A percentile compares a stretch with the other conserved stretches of the same genome.
phyloP scores from a whole-genome alignment of 2,113 vertebrate species.

The Vimba vimba region DNA sequence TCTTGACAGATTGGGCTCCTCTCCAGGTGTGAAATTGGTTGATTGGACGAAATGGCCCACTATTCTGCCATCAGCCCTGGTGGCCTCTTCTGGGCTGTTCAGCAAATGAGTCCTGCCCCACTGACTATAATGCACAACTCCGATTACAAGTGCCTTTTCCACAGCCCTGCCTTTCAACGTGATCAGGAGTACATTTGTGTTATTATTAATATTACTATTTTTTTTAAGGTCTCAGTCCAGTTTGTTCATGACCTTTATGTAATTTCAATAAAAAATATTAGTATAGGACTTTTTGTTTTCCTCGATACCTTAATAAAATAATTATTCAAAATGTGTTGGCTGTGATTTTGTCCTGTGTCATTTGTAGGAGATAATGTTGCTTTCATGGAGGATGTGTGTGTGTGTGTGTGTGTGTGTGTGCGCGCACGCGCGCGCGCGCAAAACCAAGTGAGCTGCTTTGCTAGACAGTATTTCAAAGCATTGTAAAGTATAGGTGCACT shows the following conservation, averaged over 20 bases:
- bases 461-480: neutral
- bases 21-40: conserved; percentile 48
- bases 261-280: neutral
- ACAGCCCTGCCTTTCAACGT: conserved; percentile 31
- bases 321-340: conserved; percentile 6
- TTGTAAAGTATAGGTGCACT: neutral
- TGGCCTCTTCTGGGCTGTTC: conserved; percentile 48
- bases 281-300: neutral
- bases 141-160: conserved; percentile 53
- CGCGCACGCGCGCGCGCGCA: fast-evolving
- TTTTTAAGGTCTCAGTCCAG: neutral
- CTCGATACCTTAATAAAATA: neutral
- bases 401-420: too few relatives aligned
- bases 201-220: neutral
- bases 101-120: conserved; percentile 49
- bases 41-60: conserved; percentile 58
- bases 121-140: conserved; percentile 51
- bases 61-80: conserved; percentile 40
- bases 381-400: neutral
- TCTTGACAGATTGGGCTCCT: conserved; percentile 38
- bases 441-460: neutral
- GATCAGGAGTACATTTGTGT: neutral
- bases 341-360: neutral
- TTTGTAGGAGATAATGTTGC: conserved; percentile 3
- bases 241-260: neutral